Conservation (phyloP, 2,797 vertebrate species). For the Hippoglossus hippoglossus region DNA sequence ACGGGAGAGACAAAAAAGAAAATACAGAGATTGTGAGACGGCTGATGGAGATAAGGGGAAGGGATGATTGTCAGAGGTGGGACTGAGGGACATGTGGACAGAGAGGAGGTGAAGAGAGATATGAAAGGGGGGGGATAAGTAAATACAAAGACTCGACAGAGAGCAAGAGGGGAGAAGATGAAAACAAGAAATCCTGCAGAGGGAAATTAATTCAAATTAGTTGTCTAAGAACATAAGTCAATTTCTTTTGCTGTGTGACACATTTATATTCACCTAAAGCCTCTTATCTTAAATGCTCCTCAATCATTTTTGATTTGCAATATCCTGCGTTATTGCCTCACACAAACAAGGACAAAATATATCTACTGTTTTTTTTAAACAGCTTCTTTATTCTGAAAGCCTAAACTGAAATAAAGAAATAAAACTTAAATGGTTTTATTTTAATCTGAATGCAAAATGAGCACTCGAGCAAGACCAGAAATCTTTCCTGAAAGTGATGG, state of each 20-base stretch:
- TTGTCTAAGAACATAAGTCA: conserved; percentile 8
- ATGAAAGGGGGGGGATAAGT: neutral
- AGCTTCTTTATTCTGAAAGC: neutral
- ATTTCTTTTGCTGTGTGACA: conserved; percentile 1
- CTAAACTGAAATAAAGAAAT: neutral
- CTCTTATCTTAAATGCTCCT: conserved; percentile 4
- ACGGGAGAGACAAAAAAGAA: conserved; percentile 9
- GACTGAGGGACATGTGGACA: neutral
- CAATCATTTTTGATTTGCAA: neutral
- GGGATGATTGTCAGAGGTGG: neutral
- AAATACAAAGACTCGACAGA: neutral
- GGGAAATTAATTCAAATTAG: conserved; percentile 33
- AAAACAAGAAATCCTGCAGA: conserved; percentile 11
- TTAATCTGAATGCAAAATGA: neutral
- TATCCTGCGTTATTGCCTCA: neutral
- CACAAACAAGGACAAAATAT: neutral
- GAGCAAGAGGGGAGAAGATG: neutral
- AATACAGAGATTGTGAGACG: conserved; percentile 12
- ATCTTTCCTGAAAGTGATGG: neutral
- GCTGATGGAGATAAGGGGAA: neutral
- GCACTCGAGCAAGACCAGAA: neutral
- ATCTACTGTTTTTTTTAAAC: neutral
- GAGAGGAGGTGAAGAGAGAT: neutral
- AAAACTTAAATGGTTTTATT: neutral
- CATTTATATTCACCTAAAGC: conserved; percentile 44